Conservation (phyloP, 1,140 invertebrate species). For the Monochamus saltuarius region DNA sequence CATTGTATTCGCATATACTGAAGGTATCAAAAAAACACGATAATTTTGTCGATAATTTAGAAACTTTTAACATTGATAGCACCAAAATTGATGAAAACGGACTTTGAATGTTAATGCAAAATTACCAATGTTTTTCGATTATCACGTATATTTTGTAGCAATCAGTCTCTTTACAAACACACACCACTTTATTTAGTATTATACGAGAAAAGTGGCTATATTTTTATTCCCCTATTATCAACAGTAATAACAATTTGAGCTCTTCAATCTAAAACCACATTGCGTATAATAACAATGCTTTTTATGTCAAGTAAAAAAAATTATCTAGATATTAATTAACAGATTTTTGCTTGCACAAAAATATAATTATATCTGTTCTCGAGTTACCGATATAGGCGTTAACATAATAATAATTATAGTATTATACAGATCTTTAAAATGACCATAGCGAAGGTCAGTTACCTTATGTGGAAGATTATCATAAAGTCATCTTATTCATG, state of each 20-base stretch:
- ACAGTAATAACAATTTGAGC: constrained; percentile 20
- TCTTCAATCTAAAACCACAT: background rate
- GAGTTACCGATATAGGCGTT: background rate
- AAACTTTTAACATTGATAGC: too few relatives aligned
- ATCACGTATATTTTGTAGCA: background rate
- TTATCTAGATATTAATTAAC: background rate
- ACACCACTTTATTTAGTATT: background rate
- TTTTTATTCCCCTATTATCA: background rate
- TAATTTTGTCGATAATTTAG: constrained; percentile 3
- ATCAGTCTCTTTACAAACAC: constrained; percentile 4
- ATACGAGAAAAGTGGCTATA: too few relatives aligned
- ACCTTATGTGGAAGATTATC: too few relatives aligned
- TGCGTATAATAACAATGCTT: background rate
- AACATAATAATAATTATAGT: constrained; percentile 2
- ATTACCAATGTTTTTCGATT: background rate
- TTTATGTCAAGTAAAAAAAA: background rate
- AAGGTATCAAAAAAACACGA: background rate
- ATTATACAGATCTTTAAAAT: background rate
- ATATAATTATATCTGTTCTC: background rate
- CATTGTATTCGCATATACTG: background rate
- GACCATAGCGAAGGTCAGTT: background rate
- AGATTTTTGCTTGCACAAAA: background rate
- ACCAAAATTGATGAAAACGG: background rate
- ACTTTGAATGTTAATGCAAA: too few relatives aligned
- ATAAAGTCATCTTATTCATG: too few relatives aligned